phyloP scores from a whole-genome alignment of 2,797 vertebrate genomes.

The Bufotes viridis region DNA sequence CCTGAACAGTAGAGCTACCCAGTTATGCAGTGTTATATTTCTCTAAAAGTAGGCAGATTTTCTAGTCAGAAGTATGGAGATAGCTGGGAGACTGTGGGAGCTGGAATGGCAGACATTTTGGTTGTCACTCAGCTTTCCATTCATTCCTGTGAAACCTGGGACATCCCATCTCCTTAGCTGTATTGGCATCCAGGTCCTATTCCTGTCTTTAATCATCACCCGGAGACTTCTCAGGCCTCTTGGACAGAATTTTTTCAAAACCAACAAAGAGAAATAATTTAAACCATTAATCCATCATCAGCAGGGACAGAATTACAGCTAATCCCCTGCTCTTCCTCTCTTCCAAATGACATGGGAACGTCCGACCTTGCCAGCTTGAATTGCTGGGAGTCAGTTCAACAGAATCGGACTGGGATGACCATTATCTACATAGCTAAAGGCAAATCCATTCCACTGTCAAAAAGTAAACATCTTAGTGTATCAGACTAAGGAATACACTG shows the following conservation, averaged over 20 bases:
- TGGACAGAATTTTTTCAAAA: background rate
- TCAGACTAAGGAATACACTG: background rate
- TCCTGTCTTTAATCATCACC: conserved; percentile 24
- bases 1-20: too few relatives aligned
- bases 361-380: background rate
- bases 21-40: too few relatives aligned
- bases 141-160: background rate
- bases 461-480: background rate
- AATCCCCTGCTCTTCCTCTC: conserved; percentile 18
- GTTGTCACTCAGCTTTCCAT: background rate
- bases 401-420: background rate
- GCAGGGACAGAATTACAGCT: background rate
- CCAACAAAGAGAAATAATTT: conserved; percentile 4
- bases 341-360: background rate
- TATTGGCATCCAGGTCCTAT: background rate
- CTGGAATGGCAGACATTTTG: background rate
- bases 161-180: background rate
- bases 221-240: background rate
- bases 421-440: background rate
- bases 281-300: conserved; percentile 34
- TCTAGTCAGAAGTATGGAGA: background rate
- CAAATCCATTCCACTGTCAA: too few relatives aligned
- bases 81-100: background rate
- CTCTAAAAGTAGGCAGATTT: background rate
- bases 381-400: background rate